Evolutionary conservation across 1,140 invertebrate species (phyloP), one percentile per base, ranked within the genome.

Genomic region (Rhagoletis pomonella): DNA sequence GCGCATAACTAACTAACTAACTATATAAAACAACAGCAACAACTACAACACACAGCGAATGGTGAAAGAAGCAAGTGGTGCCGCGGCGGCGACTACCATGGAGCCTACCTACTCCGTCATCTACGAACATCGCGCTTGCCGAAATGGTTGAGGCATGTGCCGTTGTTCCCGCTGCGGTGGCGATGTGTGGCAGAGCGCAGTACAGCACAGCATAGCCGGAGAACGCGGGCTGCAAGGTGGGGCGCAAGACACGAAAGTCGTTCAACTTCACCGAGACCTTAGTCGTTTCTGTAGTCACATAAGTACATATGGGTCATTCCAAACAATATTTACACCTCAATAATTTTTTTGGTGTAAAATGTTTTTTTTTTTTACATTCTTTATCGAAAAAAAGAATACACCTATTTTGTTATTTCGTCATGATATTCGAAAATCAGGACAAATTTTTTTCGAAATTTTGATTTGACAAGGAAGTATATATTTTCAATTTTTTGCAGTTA

Each of bases 251-350:
- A 42, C 44, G 44, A 73, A 73, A 73, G 67, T 73, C 67, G 67
- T 73, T 73, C 67, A 73, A 73, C 67, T 73, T 73, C 67, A 73
- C 67, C 67, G 67, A 73, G 67, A 73, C 67, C 67, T 73, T 73
- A 73, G 67, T n/a, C 42, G 42, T 39, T 42, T 73, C 44, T 44
- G 60, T 73, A 2, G 42, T 73, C 29, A 29, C 29, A 29, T 29
- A 29, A 29, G 29, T 29, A 29, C 29, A 29, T 29, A 29, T 29
- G 29, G 29, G 29, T 29, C 29, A 29, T 29, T 29, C 29, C 29
- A 29, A 29, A 29, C 29, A 29, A 29, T 29, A 0, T 29, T 29
- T 29, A 29, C 29, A 29, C 29, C 29, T 29, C 29, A 29, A 29
- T 29, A 29, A 29, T 29, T 29, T 29, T 0, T 29, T 29, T 29